Evolutionary conservation across 2,113 vertebrate species (phyloP).

Genomic region (Orcinus orca): DNA sequence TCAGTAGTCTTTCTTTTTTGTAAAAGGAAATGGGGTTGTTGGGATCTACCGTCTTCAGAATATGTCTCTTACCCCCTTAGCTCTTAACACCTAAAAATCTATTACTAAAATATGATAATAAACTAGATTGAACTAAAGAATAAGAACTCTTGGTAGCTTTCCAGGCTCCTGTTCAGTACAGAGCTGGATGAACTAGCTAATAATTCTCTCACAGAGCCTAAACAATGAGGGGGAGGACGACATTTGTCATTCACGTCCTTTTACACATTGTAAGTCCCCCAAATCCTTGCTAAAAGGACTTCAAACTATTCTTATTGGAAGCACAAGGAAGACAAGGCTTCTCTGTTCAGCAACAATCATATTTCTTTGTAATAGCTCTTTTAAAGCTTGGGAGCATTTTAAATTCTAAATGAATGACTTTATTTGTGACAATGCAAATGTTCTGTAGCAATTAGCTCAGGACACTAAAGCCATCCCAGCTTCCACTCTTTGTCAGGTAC

Average conservation of each 20-base stretch:
- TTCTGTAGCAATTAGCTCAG: not conserved
- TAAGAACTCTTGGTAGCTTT: not conserved
- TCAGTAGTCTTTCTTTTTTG: not conserved
- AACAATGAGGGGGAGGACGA: not conserved
- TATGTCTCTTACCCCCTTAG: not conserved
- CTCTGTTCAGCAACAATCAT: not conserved
- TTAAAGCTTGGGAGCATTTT: constrained; percentile 17
- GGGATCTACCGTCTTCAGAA: not conserved
- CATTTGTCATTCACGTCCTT: constrained; percentile 14
- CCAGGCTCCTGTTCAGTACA: not conserved
- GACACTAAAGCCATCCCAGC: not conserved
- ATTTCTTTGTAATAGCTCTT: constrained; percentile 32
- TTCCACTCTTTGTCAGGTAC: not conserved
- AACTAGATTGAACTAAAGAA: not conserved
- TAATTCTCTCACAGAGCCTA: constrained; percentile 4
- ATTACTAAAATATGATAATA: not conserved
- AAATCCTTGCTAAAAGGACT: not conserved
- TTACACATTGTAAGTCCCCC: not conserved
- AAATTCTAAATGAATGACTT: constrained; percentile 49
- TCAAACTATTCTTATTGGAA: constrained; percentile 21
- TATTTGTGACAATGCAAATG: constrained; percentile 29
- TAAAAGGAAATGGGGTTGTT: not conserved
- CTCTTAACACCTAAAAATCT: not conserved
- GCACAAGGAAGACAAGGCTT: constrained; percentile 14
- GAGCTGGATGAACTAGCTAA: not conserved